These are phyloP conservation scores for Drosophila tristis DNA, from an alignment of 1,140 invertebrate genomes.

Conservation along the genomic window DNA sequence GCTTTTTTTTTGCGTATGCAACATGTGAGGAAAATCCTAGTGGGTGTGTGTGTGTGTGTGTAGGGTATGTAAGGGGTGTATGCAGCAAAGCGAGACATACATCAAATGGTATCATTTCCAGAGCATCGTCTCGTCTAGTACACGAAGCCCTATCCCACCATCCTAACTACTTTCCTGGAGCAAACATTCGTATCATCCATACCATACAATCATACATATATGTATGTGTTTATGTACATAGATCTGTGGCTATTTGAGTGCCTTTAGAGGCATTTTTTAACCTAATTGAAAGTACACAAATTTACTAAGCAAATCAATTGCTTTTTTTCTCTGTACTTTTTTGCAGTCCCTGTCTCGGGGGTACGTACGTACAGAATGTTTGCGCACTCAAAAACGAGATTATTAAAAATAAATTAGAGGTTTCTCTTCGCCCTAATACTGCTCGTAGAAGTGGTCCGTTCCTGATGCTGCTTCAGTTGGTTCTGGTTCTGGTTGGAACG, in stretches of 20 bases:
- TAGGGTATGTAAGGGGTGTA: constrained; percentile 20
- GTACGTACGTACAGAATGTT: constrained; percentile 41
- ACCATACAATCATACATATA: constrained; percentile 6
- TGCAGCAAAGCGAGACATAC: neutral
- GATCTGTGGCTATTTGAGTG: constrained; percentile 26
- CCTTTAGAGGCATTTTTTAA: constrained; percentile 46
- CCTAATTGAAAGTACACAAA: constrained; percentile 79
- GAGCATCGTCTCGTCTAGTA: neutral
- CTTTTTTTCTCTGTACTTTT: constrained; percentile 13
- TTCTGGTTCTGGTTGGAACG: constrained; percentile 37
- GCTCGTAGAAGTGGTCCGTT: constrained; percentile 36
- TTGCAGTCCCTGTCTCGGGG: constrained; percentile 18
- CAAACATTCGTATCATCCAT: constrained; percentile 58
- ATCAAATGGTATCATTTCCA: neutral
- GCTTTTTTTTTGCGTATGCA: constrained; percentile 45
- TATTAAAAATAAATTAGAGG: constrained; percentile 80
- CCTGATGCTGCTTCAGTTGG: constrained; percentile 7
- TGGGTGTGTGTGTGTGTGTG: neutral
- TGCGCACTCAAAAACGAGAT: constrained; percentile 49
- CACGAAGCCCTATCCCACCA: neutral
- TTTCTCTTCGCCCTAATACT: constrained; percentile 50
- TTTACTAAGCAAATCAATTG: constrained; percentile 62
- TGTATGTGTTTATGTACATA: neutral
- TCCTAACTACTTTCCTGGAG: neutral
- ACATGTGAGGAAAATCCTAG: constrained; percentile 20